Evolutionary conservation across 2,113 vertebrate genomes (phyloP), one percentile per base, ranked within the genome.

Genomic region (Tinamus guttatus): DNA sequence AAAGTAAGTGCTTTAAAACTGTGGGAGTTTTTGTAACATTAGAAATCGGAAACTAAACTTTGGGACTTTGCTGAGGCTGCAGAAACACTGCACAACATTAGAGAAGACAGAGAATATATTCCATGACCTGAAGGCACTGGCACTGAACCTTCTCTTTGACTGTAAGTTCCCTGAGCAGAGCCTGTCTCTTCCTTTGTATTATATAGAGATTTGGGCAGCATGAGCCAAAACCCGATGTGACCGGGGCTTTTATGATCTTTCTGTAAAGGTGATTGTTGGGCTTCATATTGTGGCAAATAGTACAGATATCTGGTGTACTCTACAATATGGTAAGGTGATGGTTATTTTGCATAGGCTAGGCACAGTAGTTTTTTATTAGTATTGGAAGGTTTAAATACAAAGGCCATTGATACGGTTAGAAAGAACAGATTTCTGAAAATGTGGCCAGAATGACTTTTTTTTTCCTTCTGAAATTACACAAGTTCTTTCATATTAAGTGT

Each of bases 301-400:
- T 21, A 6, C 0, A 30, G 27, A 20, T 59, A 38, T 2, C 10
- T 16, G 8, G 2, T 43, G 11, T 34, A 14, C 2, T 30, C 38
- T 83, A 3, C 18, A n/a, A 1, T 12, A 9, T 36, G 30, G 27
- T 19, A 59, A 10, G 3, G 11, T 34, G 15, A 4, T 60, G 13
- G 9, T 56, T 64, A 28, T 28, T 36, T 45, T 85, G 32, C 30
- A 21, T 52, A 40, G 20, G 6, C 65, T 64, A 58, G 41, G 18
- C 10, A 83, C 5, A 58, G 45, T 77, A 45, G 27, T 22, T 81
- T 74, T 78, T 68, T 6, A 47, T 51, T 32, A 62, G 24, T 58
- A 30, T 30, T 27, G 27, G 15, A 13, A 77, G 2, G 1, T 91
- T 70, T 54, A n/a, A 7, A 28, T 32, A 20, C 2, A 25, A 54